phyloP scores from a whole-genome alignment of 2,888 invertebrate species.

The Polydesmus complanatus region DNA sequence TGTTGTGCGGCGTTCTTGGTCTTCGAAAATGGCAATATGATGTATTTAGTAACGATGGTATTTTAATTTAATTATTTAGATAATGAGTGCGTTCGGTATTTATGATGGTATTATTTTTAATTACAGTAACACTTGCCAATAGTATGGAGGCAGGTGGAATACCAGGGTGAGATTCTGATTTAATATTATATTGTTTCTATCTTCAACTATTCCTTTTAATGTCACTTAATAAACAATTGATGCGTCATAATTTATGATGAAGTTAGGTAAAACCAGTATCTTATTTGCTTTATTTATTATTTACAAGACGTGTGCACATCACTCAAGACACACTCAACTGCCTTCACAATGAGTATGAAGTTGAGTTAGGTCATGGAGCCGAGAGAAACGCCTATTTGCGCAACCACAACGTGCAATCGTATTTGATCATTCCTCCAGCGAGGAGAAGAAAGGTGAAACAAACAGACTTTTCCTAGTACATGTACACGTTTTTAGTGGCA shows the following conservation, averaged over 20 bases:
- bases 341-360: slow-evolving; percentile 75
- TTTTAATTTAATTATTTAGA: no score
- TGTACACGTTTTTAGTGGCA: not conserved
- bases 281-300: no score
- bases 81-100: no score
- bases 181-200: no score
- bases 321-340: slow-evolving; percentile 72
- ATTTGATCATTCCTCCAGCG: slow-evolving; percentile 75
- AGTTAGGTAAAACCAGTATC: no score
- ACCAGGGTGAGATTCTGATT: slow-evolving; percentile 54
- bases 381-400: slow-evolving; percentile 66
- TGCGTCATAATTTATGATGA: no score
- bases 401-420: slow-evolving; percentile 65
- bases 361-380: slow-evolving; percentile 73
- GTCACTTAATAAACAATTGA: no score
- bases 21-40: slow-evolving; percentile 85
- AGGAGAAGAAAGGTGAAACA: slow-evolving; percentile 60
- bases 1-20: slow-evolving; percentile 77
- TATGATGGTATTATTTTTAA: no score
- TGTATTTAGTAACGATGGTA: slow-evolving; percentile 88
- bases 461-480: not conserved
- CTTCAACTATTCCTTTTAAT: no score
- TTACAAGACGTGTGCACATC: slow-evolving; percentile 58
- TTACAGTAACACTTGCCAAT: slow-evolving; percentile 73
- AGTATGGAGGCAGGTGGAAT: slow-evolving; percentile 83